Evolutionary conservation across 2,797 vertebrate species (phyloP).

Genomic region (Platyrinchus mystaceus): DNA sequence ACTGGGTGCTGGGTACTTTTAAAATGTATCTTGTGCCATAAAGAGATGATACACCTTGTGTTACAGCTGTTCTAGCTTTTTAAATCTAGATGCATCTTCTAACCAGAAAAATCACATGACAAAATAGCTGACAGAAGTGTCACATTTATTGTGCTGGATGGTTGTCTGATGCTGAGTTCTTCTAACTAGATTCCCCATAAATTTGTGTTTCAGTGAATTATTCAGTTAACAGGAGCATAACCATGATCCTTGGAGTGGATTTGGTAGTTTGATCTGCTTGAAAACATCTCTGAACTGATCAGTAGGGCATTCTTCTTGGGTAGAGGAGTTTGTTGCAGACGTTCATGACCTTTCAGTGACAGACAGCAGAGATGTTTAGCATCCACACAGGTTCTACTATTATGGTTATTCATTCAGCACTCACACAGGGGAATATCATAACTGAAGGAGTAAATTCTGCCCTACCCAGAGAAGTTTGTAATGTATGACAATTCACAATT

Average conservation of each 20-base stretch:
- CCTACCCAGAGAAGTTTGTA: background rate
- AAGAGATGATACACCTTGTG: background rate
- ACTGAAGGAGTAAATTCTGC: background rate
- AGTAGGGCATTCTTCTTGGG: background rate
- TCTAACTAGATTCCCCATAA: background rate
- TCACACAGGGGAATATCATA: background rate
- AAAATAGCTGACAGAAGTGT: background rate
- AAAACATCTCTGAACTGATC: background rate
- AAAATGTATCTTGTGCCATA: background rate
- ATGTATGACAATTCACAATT: background rate
- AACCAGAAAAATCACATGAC: background rate
- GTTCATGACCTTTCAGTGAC: background rate
- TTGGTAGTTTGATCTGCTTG: background rate
- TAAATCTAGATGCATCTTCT: background rate
- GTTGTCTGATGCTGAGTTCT: background rate
- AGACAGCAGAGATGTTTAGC: background rate
- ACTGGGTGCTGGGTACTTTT: background rate
- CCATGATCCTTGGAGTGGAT: fast-evolving
- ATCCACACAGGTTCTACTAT: background rate
- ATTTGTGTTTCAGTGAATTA: background rate
- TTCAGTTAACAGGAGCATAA: background rate
- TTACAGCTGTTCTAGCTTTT: background rate
- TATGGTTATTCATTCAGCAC: background rate
- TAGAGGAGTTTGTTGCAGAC: background rate
- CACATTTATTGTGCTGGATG: background rate